These are phyloP conservation scores for Cerastis leucographa DNA, from an alignment of 2,888 invertebrate species.

Conservation along the genomic window DNA sequence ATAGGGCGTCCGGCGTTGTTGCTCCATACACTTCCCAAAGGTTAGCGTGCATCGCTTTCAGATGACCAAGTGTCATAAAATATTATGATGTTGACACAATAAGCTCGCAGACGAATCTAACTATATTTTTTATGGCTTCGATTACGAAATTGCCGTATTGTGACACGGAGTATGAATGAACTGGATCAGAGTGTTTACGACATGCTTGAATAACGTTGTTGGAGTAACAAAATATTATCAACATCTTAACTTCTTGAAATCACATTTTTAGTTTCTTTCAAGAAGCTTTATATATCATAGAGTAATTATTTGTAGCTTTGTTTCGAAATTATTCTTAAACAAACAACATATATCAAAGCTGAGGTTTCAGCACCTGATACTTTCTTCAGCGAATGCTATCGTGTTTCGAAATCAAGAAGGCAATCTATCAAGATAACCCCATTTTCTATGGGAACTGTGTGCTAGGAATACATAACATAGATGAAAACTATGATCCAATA, in stretches of 20 bases:
- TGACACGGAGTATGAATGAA: slow-evolving; percentile 45
- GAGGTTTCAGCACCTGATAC: slow-evolving; percentile 67
- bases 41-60: slow-evolving; percentile 72
- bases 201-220: slow-evolving; percentile 17
- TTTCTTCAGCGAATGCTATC: slow-evolving; percentile 72
- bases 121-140: slow-evolving; percentile 50
- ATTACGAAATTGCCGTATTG: slow-evolving; percentile 56
- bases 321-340: slow-evolving; percentile 47
- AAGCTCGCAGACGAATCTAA: slow-evolving; percentile 44
- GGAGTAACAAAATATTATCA: slow-evolving; percentile 1
- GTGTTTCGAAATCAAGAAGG: slow-evolving; percentile 72
- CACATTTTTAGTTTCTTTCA: not conserved
- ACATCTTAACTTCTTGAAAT: not conserved
- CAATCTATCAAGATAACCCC: slow-evolving; percentile 89
- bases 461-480: slow-evolving; percentile 75
- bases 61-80: slow-evolving; percentile 66
- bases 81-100: slow-evolving; percentile 62
- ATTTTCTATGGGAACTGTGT: slow-evolving; percentile 84
- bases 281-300: slow-evolving; percentile 7
- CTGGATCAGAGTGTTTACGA: slow-evolving; percentile 32
- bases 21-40: slow-evolving; percentile 74
- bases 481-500: slow-evolving; percentile 67
- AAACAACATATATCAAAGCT: slow-evolving; percentile 48
- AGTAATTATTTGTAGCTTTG: not conserved
- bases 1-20: slow-evolving; percentile 71